Conservation (phyloP, 2,888 invertebrate genomes). For the Molorchus minor region DNA sequence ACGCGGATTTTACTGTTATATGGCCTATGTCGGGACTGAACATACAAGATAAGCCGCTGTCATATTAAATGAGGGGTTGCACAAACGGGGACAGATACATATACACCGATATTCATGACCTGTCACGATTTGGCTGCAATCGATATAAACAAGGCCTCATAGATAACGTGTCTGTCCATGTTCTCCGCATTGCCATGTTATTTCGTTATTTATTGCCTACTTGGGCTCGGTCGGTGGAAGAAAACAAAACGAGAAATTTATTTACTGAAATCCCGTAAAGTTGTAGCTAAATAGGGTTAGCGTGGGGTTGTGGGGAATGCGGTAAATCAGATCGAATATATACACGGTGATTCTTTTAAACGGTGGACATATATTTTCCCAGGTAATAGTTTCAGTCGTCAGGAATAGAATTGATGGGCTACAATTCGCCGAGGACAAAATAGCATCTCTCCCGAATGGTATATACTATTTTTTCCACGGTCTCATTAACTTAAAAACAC, state of each 20-base stretch:
- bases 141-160: slow-evolving; percentile 26
- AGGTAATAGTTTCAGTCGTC: no score
- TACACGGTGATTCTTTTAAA: no score
- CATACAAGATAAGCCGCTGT: slow-evolving; percentile 45
- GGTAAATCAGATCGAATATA: no score
- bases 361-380: no score
- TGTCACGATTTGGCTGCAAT: slow-evolving; percentile 29
- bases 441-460: no score
- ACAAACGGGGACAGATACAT: slow-evolving; percentile 35
- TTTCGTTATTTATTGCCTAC: slow-evolving; percentile 22
- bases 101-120: slow-evolving; percentile 33
- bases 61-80: slow-evolving; percentile 41
- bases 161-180: slow-evolving; percentile 10
- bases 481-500: no score
- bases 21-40: slow-evolving; percentile 38
- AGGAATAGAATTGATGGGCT: no score
- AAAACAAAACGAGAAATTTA: background rate
- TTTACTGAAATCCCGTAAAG: background rate
- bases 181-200: slow-evolving; percentile 26
- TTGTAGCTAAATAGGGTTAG: no score
- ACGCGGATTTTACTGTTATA: slow-evolving; percentile 34
- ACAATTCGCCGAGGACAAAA: no score
- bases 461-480: no score
- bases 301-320: no score
- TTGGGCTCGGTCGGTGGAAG: background rate